Percentiles rank a stretch among this genome's conserved stretches.
phyloP scores from a whole-genome alignment of 2,113 vertebrate genomes.

The Melanerpes formicivorus region DNA sequence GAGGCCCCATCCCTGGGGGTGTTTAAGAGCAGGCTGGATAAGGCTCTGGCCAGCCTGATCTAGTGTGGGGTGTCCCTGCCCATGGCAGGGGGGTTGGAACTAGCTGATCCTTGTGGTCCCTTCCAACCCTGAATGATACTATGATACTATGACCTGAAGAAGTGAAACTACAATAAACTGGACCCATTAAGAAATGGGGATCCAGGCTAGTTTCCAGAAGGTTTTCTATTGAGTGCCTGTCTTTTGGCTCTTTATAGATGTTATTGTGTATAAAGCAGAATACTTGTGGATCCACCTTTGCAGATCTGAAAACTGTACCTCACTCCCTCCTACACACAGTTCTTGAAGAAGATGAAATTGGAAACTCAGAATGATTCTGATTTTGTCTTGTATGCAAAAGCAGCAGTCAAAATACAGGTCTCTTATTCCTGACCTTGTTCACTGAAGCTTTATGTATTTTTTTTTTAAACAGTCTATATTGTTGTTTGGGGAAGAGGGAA shows the following conservation, averaged over 20 bases:
- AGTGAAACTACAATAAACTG: neutral
- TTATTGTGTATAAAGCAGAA: neutral
- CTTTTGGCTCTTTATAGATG: neutral
- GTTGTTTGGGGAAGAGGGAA: neutral
- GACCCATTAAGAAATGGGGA: neutral
- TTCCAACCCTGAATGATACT: too few relatives aligned
- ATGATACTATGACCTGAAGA: too few relatives aligned
- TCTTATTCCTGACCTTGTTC: neutral
- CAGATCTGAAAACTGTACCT: neutral
- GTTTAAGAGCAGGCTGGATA: too few relatives aligned
- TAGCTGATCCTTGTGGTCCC: too few relatives aligned
- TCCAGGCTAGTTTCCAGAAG: neutral
- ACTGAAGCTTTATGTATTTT: neutral
- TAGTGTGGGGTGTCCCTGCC: too few relatives aligned
- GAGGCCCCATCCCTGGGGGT: too few relatives aligned
- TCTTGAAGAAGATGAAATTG: neutral
- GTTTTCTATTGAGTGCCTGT: neutral
- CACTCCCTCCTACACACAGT: accelerated
- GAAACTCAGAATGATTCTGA: neutral
- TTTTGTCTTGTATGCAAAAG: neutral
- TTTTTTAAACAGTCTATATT: neutral
- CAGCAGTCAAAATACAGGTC: neutral
- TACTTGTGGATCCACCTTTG: neutral
- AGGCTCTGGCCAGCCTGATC: too few relatives aligned
- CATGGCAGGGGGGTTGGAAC: too few relatives aligned